phyloP scores from a whole-genome alignment of 2,797 vertebrate species.

The Ctenochaetus hawaiiensis region DNA sequence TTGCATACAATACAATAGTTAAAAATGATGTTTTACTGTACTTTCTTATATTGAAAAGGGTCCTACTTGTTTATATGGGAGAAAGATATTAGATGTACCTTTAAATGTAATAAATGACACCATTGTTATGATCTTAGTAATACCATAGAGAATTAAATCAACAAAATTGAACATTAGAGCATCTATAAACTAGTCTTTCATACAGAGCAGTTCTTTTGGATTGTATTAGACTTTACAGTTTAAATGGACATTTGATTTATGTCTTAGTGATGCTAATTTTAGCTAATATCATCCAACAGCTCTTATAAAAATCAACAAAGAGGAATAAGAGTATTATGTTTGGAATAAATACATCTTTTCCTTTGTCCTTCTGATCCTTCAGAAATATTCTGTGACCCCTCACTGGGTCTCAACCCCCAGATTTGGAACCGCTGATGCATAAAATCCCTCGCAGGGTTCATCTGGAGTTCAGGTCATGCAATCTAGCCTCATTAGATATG shows the following conservation, averaged over 20 bases:
- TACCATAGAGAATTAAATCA: neutral
- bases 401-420: neutral
- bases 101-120: too few relatives aligned
- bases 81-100: too few relatives aligned
- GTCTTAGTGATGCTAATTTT: too few relatives aligned
- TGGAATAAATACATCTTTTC: neutral
- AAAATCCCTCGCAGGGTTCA: neutral
- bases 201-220: too few relatives aligned
- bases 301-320: too few relatives aligned
- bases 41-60: neutral
- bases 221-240: too few relatives aligned
- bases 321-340: neutral
- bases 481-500: too few relatives aligned
- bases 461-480: neutral
- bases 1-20: neutral
- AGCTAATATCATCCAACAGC: too few relatives aligned
- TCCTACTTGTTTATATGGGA: neutral
- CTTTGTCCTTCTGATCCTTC: neutral
- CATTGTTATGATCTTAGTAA: neutral
- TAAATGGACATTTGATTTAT: too few relatives aligned
- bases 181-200: too few relatives aligned
- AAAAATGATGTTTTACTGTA: neutral
- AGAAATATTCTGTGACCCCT: neutral
- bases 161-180: neutral
- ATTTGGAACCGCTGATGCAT: neutral